Base-by-base conservation (phyloP, 2,888 invertebrate genomes). In the Stenotaenia linearis region DNA sequence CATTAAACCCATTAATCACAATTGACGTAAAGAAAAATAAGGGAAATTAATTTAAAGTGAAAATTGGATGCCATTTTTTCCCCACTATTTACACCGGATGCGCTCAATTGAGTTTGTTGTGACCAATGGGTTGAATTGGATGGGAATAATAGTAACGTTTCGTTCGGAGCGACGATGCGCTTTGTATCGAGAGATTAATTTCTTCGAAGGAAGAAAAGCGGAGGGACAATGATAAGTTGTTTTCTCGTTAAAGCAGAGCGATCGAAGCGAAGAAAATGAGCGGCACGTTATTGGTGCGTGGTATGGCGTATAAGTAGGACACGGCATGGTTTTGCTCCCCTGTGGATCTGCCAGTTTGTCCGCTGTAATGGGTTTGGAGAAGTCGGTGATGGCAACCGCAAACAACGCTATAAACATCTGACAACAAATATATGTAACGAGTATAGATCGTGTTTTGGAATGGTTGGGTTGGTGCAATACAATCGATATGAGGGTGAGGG, bases 331-430 rank as follows among this genome's bases (percentile, higher is more conserved):
- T 61, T 61, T 61, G 61, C 61, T 61, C 61, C 61, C 61, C 61
- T 61, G 61, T 61, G 61, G 61, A 61, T 61, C 12, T 15, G 61
- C 61, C 23, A 61, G 61, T 61, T 61, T 61, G 61, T 61, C 61
- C 61, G 61, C 25, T 28, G 61, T 61, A 61, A 61, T 61, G 61
- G 61, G 25, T 61, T 61, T 61, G 3, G 25, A 23, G 25, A 23
- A 61, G 61, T 61, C 61, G 7, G 25, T 61, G 61, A 23, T 61
- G 61, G 25, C 61, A 61, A 61, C 61, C 61, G 61, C 61, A 61
- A 61, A 61, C 61, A 61, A 61, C 23, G 61, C 61, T 61, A 61
- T 61, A 61, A 61, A 61, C 61, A 61, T 61, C 61, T 23, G 61
- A 23, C 61, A 61, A 61, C 61, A 61, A 61, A 61, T 61, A 61